Conservation (phyloP, 2,888 invertebrate genomes). For the Catocala sponsa region DNA sequence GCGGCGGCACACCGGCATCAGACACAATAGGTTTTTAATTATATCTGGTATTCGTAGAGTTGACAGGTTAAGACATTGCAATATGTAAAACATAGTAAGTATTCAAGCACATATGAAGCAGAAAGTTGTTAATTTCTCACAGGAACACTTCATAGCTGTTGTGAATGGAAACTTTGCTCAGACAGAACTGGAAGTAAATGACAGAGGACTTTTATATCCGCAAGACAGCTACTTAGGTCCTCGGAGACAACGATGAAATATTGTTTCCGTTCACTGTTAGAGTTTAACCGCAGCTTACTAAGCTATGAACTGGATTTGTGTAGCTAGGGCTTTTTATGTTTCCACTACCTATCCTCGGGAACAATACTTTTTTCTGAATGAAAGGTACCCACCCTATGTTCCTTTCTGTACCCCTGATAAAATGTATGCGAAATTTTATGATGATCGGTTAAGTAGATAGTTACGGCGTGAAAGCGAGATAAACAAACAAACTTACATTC, state of each 20-base stretch:
- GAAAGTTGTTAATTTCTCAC: not conserved
- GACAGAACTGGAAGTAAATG: not conserved
- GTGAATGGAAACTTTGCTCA: conserved; percentile 7
- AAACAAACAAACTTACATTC: too few species aligned
- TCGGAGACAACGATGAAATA: conserved; percentile 19
- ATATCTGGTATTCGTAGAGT: too few species aligned
- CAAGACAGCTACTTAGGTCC: conserved; percentile 14
- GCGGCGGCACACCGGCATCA: too few species aligned
- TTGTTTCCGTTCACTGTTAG: conserved; percentile 12
- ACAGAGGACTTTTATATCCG: conserved; percentile 17
- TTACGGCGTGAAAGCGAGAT: too few species aligned
- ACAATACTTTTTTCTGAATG: too few species aligned
- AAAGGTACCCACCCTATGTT: too few species aligned
- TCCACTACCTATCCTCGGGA: too few species aligned
- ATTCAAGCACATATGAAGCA: not conserved
- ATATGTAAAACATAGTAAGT: not conserved
- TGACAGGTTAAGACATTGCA: too few species aligned
- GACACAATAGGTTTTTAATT: too few species aligned
- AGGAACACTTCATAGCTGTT: not conserved
- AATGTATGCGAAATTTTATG: too few species aligned
- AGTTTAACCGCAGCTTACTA: conserved; percentile 8
- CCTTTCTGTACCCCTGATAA: too few species aligned
- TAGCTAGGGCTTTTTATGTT: not conserved
- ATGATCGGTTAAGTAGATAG: too few species aligned
- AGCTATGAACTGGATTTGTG: conserved; percentile 5